Base-by-base conservation (phyloP, 2,113 vertebrate genomes). In the Hypomesus transpacificus region DNA sequence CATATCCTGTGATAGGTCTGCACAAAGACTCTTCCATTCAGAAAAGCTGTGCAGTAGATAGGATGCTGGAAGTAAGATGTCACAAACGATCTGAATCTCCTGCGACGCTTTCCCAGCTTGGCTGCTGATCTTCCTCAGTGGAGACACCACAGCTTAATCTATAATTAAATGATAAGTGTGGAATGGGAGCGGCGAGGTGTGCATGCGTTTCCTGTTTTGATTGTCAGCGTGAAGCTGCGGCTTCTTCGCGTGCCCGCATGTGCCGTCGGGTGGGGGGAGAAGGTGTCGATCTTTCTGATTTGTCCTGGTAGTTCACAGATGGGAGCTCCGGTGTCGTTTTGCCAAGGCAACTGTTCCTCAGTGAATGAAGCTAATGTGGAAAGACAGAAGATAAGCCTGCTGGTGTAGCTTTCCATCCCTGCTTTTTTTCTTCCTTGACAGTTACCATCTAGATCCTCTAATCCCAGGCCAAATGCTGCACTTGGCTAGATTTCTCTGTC, bases 121-220 rank as follows among this genome's bases (percentile, higher is more conserved):
- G 18, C 8, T 21, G 20, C 20, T 21, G 57, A 59, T 20, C 57
- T 13, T 59, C 56, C n/a, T 59, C 21, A 22, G 57, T 20, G n/a
- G 5, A n/a, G 21, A n/a, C 18, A 21, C 20, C 9, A 22, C 20
- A 14, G 39, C 21, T 59, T 59, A 21, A 26, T 60, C 58, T 24
- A 21, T 59, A 60, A 60, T 60, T 60, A 60, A 60, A 60, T 60
- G 58, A 59, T 59, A 24, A 60, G 58, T 59, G 58, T 13, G 58
- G 20, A 60, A 26, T 2, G 4, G 3, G 11, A 60, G 58, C 20
- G 21, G 13, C 18, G 13, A 60, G 21, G 22, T 16, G 16, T 16
- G 52, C 53, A 0, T 56, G 53, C 53, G n/a, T 18, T 56, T 26
- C 21, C 58, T 59, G 57, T 21, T 22, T 21, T 24, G 22, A 59